Evolutionary conservation across 2,888 invertebrate species (phyloP).

Genomic region (Hypena proboscidalis): DNA sequence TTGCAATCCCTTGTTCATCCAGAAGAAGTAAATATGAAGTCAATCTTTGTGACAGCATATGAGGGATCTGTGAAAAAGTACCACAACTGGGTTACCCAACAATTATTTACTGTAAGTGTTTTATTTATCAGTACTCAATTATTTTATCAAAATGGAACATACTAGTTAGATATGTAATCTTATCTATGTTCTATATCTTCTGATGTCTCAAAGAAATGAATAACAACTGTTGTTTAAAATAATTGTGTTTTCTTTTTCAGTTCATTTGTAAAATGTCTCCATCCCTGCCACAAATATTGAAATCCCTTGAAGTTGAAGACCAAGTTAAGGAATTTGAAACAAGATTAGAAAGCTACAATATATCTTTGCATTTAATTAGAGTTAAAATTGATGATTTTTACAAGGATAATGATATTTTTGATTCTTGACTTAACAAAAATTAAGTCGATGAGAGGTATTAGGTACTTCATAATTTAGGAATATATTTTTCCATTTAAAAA

Average conservation of each 20-base stretch:
- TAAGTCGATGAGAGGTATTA: conserved; percentile 12
- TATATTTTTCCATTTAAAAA: conserved; percentile 17
- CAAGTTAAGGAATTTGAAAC: conserved; percentile 67
- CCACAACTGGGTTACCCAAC: conserved; percentile 91
- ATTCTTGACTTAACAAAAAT: conserved; percentile 39
- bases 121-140: not conserved
- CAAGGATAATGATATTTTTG: conserved; percentile 82
- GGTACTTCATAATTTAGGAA: conserved; percentile 8
- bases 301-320: conserved; percentile 74
- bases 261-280: conserved; percentile 88
- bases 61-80: conserved; percentile 89
- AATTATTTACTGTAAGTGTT: conserved; percentile 88
- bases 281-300: conserved; percentile 82
- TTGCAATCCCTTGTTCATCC: conserved; percentile 50
- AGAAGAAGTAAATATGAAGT: conserved; percentile 84
- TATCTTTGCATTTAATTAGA: conserved; percentile 85
- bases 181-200: too few species aligned
- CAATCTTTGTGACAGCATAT: conserved; percentile 88
- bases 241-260: conserved; percentile 68
- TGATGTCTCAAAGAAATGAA: too few species aligned
- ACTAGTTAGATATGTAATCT: too few species aligned
- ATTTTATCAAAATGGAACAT: not conserved
- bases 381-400: conserved; percentile 86
- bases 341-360: conserved; percentile 72
- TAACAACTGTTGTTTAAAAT: conserved; percentile 1